Conservation (phyloP, 1,140 invertebrate genomes). For the Lutraria rhynchaena region DNA sequence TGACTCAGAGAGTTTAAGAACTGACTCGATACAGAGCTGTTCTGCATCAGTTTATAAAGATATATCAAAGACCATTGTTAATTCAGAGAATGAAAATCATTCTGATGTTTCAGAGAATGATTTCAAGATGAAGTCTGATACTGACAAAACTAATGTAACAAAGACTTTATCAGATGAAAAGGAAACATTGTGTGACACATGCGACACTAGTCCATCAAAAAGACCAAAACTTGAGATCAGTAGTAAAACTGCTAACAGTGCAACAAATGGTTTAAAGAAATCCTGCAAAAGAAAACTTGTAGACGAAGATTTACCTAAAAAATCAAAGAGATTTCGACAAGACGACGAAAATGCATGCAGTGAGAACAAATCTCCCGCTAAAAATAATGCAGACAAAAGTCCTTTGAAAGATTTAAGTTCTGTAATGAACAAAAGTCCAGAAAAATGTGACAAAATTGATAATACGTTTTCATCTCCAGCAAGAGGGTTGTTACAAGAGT, state of each 20-base stretch:
- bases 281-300: slow-evolving; percentile 54
- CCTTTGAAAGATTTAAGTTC: slow-evolving; percentile 14
- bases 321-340: slow-evolving; percentile 8
- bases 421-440: slow-evolving; percentile 28
- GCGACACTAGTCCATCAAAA: slow-evolving; percentile 2
- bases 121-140: too few relatives aligned
- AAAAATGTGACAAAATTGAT: not conserved
- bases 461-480: slow-evolving; percentile 24
- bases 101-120: too few relatives aligned
- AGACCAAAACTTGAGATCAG: not conserved
- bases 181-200: too few relatives aligned
- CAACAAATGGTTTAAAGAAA: slow-evolving; percentile 2
- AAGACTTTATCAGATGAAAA: too few relatives aligned
- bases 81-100: too few relatives aligned
- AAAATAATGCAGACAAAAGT: not conserved
- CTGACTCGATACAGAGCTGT: too few relatives aligned
- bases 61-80: too few relatives aligned
- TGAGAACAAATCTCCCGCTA: too few relatives aligned
- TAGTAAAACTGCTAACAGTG: not conserved
- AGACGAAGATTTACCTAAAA: slow-evolving; percentile 21
- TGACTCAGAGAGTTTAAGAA: not conserved
- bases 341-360: not conserved
- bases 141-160: too few relatives aligned
- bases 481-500: not conserved
- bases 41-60: too few relatives aligned